These are phyloP conservation scores for Pseudococcus longispinus DNA, from an alignment of 2,888 invertebrate species.

Conservation along the genomic window DNA sequence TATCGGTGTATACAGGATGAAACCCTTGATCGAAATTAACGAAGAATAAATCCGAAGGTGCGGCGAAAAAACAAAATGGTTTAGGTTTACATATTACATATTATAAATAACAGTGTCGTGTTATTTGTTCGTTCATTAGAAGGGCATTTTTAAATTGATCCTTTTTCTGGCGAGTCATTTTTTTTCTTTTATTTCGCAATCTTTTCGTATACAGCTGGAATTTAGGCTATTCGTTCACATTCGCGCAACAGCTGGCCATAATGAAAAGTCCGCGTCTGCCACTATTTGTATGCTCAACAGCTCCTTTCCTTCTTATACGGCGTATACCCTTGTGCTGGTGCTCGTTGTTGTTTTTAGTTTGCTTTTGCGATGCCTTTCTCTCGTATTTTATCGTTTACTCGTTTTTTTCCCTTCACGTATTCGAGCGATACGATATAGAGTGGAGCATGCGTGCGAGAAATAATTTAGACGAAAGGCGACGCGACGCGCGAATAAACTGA, in stretches of 20 bases:
- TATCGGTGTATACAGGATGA: too few species aligned
- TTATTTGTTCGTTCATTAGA: neutral
- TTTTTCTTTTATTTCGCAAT: slow-evolving; percentile 7
- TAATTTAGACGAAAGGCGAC: neutral
- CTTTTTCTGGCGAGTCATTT: neutral
- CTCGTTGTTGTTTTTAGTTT: neutral
- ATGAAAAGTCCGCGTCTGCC: slow-evolving; percentile 3
- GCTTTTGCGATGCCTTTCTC: neutral
- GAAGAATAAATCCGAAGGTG: neutral
- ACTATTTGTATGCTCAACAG: slow-evolving; percentile 2
- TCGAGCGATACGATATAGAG: neutral
- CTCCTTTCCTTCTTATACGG: neutral
- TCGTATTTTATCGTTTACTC: neutral
- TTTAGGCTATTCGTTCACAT: slow-evolving; percentile 10
- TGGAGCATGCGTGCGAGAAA: neutral
- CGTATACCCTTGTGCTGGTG: neutral
- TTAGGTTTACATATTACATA: neutral
- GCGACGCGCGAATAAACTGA: neutral
- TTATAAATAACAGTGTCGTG: neutral
- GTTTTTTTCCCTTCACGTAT: neutral
- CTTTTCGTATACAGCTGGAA: neutral
- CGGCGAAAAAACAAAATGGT: neutral
- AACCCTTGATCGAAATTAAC: neutral
- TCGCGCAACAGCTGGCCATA: slow-evolving; percentile 11
- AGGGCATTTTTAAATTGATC: slow-evolving; percentile 18